Evolutionary conservation across 2,888 invertebrate genomes (phyloP), one percentile per base, ranked within the genome.

Genomic region (Lasiommata megera): DNA sequence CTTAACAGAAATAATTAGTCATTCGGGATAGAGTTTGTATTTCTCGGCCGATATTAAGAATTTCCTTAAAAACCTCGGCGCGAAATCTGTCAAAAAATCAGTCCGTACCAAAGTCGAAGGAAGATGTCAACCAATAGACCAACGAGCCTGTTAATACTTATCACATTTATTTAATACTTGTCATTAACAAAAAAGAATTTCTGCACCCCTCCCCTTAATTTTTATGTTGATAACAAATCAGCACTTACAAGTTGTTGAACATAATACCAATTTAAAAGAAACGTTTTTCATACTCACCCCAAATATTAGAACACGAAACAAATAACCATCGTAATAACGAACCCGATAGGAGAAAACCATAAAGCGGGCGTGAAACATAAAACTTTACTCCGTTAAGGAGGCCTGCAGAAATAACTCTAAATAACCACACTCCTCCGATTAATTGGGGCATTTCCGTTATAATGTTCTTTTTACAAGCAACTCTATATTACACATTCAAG

Each of bases 401-500:
- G 38, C 54, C 40, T 58, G 58, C 54, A 54, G 51, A n/a, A 58
- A 58, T 58, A 43, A 54, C 51, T 46, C 34, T 3, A 34, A 34
- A 34, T 34, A 34, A 34, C 34, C 11, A 31, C 38, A 44, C 54
- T 50, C 50, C 43, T 31, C 31, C 46, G 34, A 58, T 58, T 60
- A 60, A 60, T 60, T 60, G 53, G 41, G 41, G 36, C 41, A 56
- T 60, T 60, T 60, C 37, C 41, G n/a, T 23, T 23, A n/a, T n/a
- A 43, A 43, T 43, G 43, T 43, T 23, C n/a, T 43, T 23, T 23
- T 23, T n/a, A n/a, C n/a, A n/a, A n/a, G n/a, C n/a, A n/a, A n/a
- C n/a, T 23, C 23, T 23, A 23, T 23, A 23, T 23, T 23, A 23
- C 23, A 23, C 2, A 23, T 23, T 23, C n/a, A n/a, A n/a, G n/a